Percentiles rank a stretch among this genome's conserved stretches.
Conservation (phyloP, 2,797 vertebrate species). For the Discoglossus pictus region DNA sequence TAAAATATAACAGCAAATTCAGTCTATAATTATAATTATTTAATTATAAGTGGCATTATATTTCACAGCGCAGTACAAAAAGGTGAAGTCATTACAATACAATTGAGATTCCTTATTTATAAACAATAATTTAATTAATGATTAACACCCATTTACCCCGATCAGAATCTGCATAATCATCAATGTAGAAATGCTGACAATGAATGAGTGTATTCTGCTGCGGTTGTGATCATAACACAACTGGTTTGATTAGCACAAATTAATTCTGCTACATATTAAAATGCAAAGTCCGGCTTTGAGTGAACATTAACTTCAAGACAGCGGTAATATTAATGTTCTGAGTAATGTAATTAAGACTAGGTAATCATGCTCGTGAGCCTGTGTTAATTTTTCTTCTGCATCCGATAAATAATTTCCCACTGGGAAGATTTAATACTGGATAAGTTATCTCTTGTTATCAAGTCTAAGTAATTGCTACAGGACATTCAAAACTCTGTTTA, state of each 20-base stretch:
- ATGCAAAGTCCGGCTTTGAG: neutral
- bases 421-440: slow-evolving; percentile 30
- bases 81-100: too few relatives aligned
- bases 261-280: slow-evolving; percentile 3
- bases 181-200: neutral
- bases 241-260: slow-evolving; percentile 21
- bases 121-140: too few relatives aligned
- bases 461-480: slow-evolving; percentile 30
- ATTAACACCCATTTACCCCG: too few relatives aligned
- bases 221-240: slow-evolving; percentile 8
- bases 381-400: slow-evolving; percentile 8
- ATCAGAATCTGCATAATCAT: too few relatives aligned
- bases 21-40: too few relatives aligned
- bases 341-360: slow-evolving; percentile 23
- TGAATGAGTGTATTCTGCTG: neutral
- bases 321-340: slow-evolving; percentile 12
- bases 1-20: too few relatives aligned
- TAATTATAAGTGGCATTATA: too few relatives aligned
- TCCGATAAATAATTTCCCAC: slow-evolving; percentile 41
- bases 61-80: too few relatives aligned
- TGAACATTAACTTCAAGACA: slow-evolving; percentile 19
- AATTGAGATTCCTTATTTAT: too few relatives aligned
- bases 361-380: neutral
- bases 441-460: slow-evolving; percentile 37
- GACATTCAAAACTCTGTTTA: slow-evolving; percentile 6